Conservation (phyloP, 2,888 invertebrate species). For the Lepidocyrtoides sp. region DNA sequence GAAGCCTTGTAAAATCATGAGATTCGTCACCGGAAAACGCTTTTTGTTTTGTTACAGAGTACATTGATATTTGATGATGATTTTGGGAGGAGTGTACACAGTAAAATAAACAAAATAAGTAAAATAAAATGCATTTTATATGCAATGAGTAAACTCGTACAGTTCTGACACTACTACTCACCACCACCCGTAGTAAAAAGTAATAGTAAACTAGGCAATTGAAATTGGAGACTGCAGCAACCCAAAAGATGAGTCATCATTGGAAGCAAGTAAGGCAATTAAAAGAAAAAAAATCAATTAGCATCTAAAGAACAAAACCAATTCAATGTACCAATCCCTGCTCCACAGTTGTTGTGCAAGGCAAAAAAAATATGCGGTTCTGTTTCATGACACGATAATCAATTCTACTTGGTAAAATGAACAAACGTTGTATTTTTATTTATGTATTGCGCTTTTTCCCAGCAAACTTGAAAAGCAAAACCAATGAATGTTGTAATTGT, state of each 20-base stretch:
- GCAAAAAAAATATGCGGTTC: too few species aligned
- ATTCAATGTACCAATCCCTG: conserved; percentile 8
- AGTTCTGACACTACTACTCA: not conserved
- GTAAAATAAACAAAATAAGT: conserved; percentile 26
- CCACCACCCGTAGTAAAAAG: not conserved
- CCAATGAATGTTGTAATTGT: conserved; percentile 44
- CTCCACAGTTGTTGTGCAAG: not conserved
- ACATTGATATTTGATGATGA: conserved; percentile 20
- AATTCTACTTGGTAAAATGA: not conserved
- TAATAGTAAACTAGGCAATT: not conserved
- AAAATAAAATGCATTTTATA: conserved; percentile 29
- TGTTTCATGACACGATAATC: conserved; percentile 7
- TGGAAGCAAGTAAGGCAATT: conserved; percentile 53
- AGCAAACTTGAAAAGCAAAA: not conserved
- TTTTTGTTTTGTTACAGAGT: conserved; percentile 54
- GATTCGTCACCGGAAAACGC: conserved; percentile 74
- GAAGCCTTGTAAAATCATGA: conserved; percentile 61
- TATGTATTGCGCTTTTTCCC: not conserved
- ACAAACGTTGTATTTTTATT: conserved; percentile 13
- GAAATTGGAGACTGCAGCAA: conserved; percentile 31
- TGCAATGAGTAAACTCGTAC: conserved; percentile 18
- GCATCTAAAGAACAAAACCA: conserved; percentile 47
- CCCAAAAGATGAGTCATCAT: conserved; percentile 67
- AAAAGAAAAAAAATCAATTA: conserved; percentile 62
- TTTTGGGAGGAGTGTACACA: conserved; percentile 54